A percentile compares a stretch with the other conserved stretches of the same genome.
These are phyloP conservation scores for Monarcha castaneiventris DNA, from an alignment of 2,113 vertebrate genomes.

Conservation along the genomic window DNA sequence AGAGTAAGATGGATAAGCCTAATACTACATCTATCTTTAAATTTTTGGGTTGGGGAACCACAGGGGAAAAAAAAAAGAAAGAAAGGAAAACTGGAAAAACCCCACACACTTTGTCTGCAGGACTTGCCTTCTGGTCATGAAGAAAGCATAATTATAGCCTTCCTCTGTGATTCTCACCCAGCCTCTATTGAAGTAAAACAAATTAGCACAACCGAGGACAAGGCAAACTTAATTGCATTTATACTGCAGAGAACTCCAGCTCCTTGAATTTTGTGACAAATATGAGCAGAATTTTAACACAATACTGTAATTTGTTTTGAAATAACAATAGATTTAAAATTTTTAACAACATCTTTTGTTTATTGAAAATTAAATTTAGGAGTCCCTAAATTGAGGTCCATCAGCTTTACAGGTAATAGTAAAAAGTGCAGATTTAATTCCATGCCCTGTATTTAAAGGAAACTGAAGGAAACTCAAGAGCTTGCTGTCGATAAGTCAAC, in stretches of 20 bases:
- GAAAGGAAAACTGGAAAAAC: not conserved
- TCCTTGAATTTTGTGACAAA: not conserved
- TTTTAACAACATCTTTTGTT: not conserved
- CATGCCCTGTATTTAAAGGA: not conserved
- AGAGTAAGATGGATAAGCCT: not conserved
- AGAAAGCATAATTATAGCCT: not conserved
- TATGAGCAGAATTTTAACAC: not conserved
- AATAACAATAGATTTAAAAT: not conserved
- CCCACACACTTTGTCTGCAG: not conserved
- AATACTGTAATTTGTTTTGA: not conserved
- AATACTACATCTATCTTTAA: not conserved
- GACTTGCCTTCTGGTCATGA: not conserved
- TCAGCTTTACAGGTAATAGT: not conserved
- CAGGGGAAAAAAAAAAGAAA: fast-evolving
- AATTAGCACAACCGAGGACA: not conserved
- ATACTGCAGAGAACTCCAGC: not conserved
- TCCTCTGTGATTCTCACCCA: not conserved
- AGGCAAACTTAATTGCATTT: not conserved
- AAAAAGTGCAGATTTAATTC: not conserved
- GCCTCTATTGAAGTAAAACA: not conserved
- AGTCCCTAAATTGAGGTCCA: not conserved
- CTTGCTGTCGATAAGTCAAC: not conserved
- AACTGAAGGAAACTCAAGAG: not conserved
- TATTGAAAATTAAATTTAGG: not conserved
- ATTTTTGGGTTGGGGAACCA: fast-evolving